phyloP scores from a whole-genome alignment of 1,140 invertebrate genomes.

The Bactericera cockerelli region DNA sequence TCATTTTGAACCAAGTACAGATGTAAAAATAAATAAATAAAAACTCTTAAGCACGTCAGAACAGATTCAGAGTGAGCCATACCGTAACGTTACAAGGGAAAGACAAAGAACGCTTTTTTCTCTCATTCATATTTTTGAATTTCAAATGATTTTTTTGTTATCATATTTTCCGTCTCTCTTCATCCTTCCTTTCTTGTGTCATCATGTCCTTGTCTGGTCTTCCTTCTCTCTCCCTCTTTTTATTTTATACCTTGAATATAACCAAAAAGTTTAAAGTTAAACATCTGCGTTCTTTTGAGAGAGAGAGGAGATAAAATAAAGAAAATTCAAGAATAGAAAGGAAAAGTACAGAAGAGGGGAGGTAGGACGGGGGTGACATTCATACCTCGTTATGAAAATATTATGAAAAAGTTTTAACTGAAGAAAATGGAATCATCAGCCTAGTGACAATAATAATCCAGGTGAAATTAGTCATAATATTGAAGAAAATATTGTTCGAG shows the following conservation, averaged over 20 bases:
- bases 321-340: neutral
- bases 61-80: too few relatives aligned
- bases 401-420: neutral
- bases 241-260: constrained; percentile 3
- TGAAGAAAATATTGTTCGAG: too few relatives aligned
- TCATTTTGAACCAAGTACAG: too few relatives aligned
- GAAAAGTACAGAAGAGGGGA: too few relatives aligned
- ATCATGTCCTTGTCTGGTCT: neutral
- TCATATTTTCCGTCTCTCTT: neutral
- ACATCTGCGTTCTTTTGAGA: constrained; percentile 2
- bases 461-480: too few relatives aligned
- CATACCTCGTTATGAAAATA: constrained; percentile 8
- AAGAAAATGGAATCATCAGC: constrained; percentile 3
- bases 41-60: too few relatives aligned
- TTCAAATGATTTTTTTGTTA: neutral
- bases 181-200: neutral
- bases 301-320: neutral
- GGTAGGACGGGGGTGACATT: neutral
- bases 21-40: too few relatives aligned
- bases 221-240: neutral
- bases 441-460: too few relatives aligned
- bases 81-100: neutral
- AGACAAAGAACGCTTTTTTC: neutral
- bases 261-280: constrained; percentile 8
- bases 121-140: neutral